A percentile compares a stretch with the other conserved stretches of the same genome.
Evolutionary conservation across 1,140 invertebrate genomes (phyloP).

Genomic region (Aphelinus certus): DNA sequence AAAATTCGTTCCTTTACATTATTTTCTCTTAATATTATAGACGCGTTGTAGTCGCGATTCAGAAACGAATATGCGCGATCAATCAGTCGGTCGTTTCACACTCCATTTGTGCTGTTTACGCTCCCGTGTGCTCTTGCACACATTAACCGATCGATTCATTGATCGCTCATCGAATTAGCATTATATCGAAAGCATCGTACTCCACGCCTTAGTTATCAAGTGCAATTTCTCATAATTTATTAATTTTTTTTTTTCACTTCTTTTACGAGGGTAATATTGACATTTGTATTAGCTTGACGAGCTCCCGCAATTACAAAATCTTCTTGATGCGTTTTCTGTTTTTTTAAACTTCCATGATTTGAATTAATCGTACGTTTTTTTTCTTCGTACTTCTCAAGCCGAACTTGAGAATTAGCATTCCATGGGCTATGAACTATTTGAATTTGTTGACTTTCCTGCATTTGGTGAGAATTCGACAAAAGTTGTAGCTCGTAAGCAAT

Average conservation of each 20-base stretch:
- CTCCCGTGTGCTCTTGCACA: not conserved
- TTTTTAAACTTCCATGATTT: not conserved
- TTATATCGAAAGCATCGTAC: conserved; percentile 38
- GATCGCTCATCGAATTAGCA: conserved; percentile 28
- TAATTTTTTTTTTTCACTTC: not conserved
- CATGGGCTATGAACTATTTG: not conserved
- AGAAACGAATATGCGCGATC: conserved; percentile 37
- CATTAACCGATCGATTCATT: conserved; percentile 28
- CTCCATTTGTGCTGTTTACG: not conserved
- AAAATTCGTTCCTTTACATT: conserved; percentile 42
- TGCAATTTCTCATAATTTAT: conserved; percentile 16
- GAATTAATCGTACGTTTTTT: not conserved
- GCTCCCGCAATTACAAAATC: conserved; percentile 35
- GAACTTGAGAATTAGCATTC: no score
- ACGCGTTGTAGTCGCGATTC: conserved; percentile 36
- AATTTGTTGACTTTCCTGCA: conserved; percentile 7
- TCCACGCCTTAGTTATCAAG: conserved; percentile 37
- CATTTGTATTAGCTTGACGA: conserved; percentile 41
- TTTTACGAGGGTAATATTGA: conserved; percentile 41
- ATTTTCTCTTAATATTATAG: conserved; percentile 30
- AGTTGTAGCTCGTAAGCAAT: conserved; percentile 22
- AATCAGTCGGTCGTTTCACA: conserved; percentile 20
- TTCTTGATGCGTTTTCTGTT: not conserved
- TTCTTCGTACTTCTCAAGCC: not conserved
- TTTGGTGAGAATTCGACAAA: not conserved